Base-by-base conservation (phyloP, 2,888 invertebrate species). In the Diabrotica balteata region DNA sequence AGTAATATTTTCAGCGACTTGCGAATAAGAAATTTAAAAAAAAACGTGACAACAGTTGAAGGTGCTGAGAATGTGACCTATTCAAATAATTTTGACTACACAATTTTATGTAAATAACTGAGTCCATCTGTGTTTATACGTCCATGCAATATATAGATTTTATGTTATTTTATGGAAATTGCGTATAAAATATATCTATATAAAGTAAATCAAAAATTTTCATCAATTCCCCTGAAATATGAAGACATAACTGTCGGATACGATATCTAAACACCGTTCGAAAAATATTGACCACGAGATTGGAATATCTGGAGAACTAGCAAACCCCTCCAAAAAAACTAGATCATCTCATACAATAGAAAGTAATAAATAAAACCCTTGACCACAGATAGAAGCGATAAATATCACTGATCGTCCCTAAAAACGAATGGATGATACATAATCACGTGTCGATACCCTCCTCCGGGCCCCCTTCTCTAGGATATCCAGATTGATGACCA, bases 401-500 rank as follows among this genome's bases (percentile, higher is more conserved):
- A 67, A 67, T 67, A 67, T 67, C 66, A 69, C 69, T 69, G 69
- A 69, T 66, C 66, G 66, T 62, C 58, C 66, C 59, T 59, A 66
- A 69, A 69, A 66, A 58, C 64, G 58, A 64, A 64, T 63, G 59
- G 63, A 69, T 66, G 65, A 67, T 64, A 64, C 64, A 69, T 66
- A 66, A 69, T 66, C 66, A 68, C 65, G 65, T 68, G 68, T 68
- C 68, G 65, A 61, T 63, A 59, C 59, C 51, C 50, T 45, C 9
- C 58, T 47, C 45, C 53, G 22, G 46, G n/a, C 61, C 68, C 58
- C 50, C 46, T 49, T 63, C 66, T 63, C 58, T 45, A 60, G 67
- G 52, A 64, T 58, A 69, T 67, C 69, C 67, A 67, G 66, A 69
- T 69, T 69, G 69, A 69, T 69, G 64, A 59, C 69, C 68, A 32